Evolutionary conservation across 2,888 invertebrate species (phyloP), one percentile per base, ranked within the genome.

Genomic region (Sepiola atlantica): DNA sequence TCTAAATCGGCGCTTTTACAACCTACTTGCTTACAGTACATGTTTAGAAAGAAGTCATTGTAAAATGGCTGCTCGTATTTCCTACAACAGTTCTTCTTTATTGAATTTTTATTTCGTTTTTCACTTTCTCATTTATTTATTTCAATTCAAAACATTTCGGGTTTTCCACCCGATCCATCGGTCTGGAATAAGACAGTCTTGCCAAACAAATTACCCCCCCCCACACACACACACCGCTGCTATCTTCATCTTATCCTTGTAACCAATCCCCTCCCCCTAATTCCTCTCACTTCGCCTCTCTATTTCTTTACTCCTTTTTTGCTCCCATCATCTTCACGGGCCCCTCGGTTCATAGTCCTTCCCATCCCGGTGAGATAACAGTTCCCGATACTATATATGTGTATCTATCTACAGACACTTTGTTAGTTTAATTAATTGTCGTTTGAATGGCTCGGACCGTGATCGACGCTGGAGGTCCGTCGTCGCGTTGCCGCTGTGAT

Each of bases 341-440:
- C 28, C n/a, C 77, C 77, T 45, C 77, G 18, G 32, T n/a, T 32
- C 77, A 77, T n/a, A n/a, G 77, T n/a, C 77, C 32, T 77, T 77
- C n/a, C 77, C 77, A n/a, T 45, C 77, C 77, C 32, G 77, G 77
- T 77, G 77, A 77, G 77, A 77, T 77, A 77, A 77, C 77, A 77
- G 14, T 77, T 77, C 77, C 77, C 77, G 45, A 77, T n/a, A 77
- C 77, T n/a, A n/a, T 77, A 77, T 77, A 77, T 77, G n/a, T 77
- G 77, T 77, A n/a, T 77, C 77, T 77, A 77, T 77, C 77, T 77
- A 77, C 77, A 77, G 77, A 12, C 77, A 77, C 77, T 77, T 77
- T 77, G 77, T 77, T 77, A 77, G 77, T 77, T 77, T 77, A 77
- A 77, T 77, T 77, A 77, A 77, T 77, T 77, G 77, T 77, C 77